phyloP scores from a whole-genome alignment of 2,113 vertebrate genomes.

The Cyprinodon tularosa region DNA sequence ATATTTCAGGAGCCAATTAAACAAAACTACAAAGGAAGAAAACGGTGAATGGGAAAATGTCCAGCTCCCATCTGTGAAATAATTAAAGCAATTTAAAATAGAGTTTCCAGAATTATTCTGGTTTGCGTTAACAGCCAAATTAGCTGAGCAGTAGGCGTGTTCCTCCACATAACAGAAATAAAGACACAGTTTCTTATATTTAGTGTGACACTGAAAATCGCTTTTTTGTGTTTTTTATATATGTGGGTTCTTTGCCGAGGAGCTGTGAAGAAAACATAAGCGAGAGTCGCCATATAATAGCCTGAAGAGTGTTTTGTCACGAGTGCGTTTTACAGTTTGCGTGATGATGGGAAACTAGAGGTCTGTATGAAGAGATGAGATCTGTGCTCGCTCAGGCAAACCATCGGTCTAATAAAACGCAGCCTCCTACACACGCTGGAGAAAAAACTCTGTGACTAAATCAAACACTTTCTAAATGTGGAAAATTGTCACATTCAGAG shows the following conservation, averaged over 20 bases:
- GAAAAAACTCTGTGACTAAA: constrained; percentile 14
- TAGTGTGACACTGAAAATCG: constrained; percentile 6
- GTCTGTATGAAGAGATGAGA: constrained; percentile 40
- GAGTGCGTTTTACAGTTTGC: background rate
- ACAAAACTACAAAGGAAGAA: too few species aligned
- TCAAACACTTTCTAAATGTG: background rate
- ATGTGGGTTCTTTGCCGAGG: constrained; percentile 8
- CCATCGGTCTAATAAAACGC: constrained; percentile 61
- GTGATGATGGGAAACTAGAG: background rate
- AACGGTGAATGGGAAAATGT: too few species aligned
- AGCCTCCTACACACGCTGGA: constrained; percentile 26
- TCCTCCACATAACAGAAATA: background rate
- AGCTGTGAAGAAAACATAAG: constrained; percentile 1
- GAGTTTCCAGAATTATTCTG: too few species aligned
- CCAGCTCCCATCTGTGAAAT: too few species aligned
- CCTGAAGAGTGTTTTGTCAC: constrained; percentile 11
- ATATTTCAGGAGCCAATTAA: too few species aligned
- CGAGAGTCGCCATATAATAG: background rate
- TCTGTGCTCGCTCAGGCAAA: constrained; percentile 49
- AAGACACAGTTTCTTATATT: background rate
- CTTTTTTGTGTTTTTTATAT: background rate
- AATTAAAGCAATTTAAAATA: too few species aligned
- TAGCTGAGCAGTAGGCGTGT: background rate
- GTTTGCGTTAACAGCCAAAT: too few species aligned
- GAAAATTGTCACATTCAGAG: constrained; percentile 5